Evolutionary conservation across 2,113 vertebrate species (phyloP), one percentile per base, ranked within the genome.

Genomic region (Sarotherodon lohbergeri): DNA sequence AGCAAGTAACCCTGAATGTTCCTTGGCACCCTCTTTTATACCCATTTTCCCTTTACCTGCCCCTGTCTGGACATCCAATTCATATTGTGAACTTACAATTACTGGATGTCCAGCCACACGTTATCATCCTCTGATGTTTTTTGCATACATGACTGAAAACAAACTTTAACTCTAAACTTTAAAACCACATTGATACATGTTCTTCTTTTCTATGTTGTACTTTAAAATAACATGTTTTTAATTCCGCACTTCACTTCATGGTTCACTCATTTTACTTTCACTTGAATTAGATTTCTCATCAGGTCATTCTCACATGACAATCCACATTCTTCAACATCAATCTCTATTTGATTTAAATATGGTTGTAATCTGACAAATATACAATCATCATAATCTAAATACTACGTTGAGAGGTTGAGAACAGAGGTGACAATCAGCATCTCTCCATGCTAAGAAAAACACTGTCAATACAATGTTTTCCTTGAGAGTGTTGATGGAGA

Each of bases 311-410:
- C 56, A 59, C 56, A 59, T 59, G 56, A 32, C 0, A 59, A 59
- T 32, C 27, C 27, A 32, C 7, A 9, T 59, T 59, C 27, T 59
- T 59, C 56, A 29, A 32, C 0, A 59, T 59, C 0, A 59, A 3
- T 9, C 56, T 0, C 56, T 17, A 32, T 32, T 32, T 59, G 56
- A 59, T 59, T 59, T 59, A 2, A 59, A 59, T 59, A 59, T 16
- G 14, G 14, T 59, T 59, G 0, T 59, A 59, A 59, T 29, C 56
- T 59, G 56, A 59, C 56, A 29, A 29, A 0, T 0, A 0, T 59
- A 59, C 56, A 29, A 59, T 59, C 24, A 59, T 1, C 56, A 57
- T 27, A 5, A 27, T 57, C 55, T 5, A 27, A 27, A 57, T 57
- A 14, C 24, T 19, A 9, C 48, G 8, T 5, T 52, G 2, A 52